Conservation (phyloP, 30 jellyfish, hydroid and myxozoan genomes). For the Cassiopea xamachana region DNA sequence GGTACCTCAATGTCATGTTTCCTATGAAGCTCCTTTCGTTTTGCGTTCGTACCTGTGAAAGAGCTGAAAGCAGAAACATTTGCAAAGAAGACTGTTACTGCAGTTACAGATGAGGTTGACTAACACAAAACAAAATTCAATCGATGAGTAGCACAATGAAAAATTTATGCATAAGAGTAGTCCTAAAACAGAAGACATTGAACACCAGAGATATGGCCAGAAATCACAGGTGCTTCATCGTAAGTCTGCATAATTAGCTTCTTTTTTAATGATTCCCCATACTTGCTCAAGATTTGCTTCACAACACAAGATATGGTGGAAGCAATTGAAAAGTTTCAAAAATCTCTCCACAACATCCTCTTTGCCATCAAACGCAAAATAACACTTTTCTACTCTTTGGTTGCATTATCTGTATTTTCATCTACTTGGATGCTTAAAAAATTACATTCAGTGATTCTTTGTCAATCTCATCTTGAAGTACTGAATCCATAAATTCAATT, state of each 20-base stretch:
- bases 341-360: slow-evolving; percentile 47
- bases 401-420: slow-evolving; percentile 57
- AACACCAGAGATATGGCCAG: slow-evolving; percentile 63
- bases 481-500: slow-evolving; percentile 27
- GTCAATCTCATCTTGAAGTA: slow-evolving; percentile 33
- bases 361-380: slow-evolving; percentile 17
- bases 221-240: slow-evolving; percentile 47
- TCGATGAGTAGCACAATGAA: too few species aligned
- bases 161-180: slow-evolving; percentile 31
- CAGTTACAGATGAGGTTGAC: background rate
- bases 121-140: too few species aligned
- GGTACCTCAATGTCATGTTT: slow-evolving; percentile 43
- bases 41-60: slow-evolving; percentile 26
- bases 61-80: slow-evolving; percentile 30
- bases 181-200: slow-evolving; percentile 46
- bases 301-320: slow-evolving; percentile 17
- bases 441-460: slow-evolving; percentile 17
- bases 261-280: slow-evolving; percentile 26
- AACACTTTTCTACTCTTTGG: slow-evolving; percentile 38
- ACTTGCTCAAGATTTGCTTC: slow-evolving; percentile 4
- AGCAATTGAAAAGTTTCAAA: slow-evolving; percentile 24
- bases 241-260: slow-evolving; percentile 56
- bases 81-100: slow-evolving; percentile 65
- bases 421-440: slow-evolving; percentile 56
- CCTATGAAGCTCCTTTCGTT: slow-evolving; percentile 3